Conservation (phyloP, 1,140 invertebrate genomes). For the Zaprionus taronus region DNA sequence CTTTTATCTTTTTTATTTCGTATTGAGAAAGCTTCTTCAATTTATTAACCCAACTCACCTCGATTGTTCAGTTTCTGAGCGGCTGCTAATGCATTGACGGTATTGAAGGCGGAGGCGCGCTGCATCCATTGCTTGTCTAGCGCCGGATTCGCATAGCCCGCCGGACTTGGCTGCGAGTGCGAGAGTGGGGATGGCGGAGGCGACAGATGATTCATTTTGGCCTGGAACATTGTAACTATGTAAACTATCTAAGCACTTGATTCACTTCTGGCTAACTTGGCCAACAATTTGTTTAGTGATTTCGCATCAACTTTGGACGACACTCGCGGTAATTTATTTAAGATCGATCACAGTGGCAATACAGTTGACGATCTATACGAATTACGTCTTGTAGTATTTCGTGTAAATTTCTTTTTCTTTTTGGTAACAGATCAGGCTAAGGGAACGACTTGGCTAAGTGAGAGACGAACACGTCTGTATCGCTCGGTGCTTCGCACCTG, state of each 20-base stretch:
- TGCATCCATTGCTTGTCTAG: slow-evolving; percentile 83
- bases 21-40: not conserved
- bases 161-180: slow-evolving; percentile 77
- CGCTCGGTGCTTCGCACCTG: slow-evolving; percentile 84
- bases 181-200: slow-evolving; percentile 83
- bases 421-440: slow-evolving; percentile 34
- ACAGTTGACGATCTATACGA: not conserved
- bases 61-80: slow-evolving; percentile 78
- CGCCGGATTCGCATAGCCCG: slow-evolving; percentile 59
- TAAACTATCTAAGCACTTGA: not conserved
- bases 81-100: slow-evolving; percentile 78
- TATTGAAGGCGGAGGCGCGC: slow-evolving; percentile 78
- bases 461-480: slow-evolving; percentile 81
- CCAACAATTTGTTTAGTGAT: slow-evolving; percentile 26
- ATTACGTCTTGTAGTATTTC: slow-evolving; percentile 1
- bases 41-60: slow-evolving; percentile 56
- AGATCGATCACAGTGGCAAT: not conserved
- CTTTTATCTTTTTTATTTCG: too few species aligned
- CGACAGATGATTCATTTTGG: slow-evolving; percentile 82
- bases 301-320: slow-evolving; percentile 9
- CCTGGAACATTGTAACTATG: slow-evolving; percentile 1
- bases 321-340: slow-evolving; percentile 1
- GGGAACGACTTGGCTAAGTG: slow-evolving; percentile 33
- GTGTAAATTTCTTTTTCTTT: slow-evolving; percentile 9
- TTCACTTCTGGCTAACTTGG: not conserved